These are phyloP conservation scores for Cephus nigrinus DNA, from an alignment of 2,888 invertebrate species.

Conservation along the genomic window DNA sequence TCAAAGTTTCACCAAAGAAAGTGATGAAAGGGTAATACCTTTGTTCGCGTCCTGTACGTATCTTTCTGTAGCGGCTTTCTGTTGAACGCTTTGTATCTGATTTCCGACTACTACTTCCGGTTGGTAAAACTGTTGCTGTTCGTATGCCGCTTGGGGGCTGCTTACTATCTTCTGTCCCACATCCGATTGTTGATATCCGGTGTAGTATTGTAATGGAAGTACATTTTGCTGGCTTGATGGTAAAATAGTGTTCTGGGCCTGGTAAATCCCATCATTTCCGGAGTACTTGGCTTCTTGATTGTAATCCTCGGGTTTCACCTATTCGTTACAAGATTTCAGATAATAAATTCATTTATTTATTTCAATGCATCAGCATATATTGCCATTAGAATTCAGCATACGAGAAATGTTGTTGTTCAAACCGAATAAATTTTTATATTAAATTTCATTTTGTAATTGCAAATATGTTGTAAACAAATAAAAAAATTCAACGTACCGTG, in stretches of 20 bases:
- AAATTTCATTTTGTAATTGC: background rate
- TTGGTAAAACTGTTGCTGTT: constrained; percentile 46
- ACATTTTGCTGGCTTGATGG: constrained; percentile 23
- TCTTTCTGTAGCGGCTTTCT: constrained; percentile 48
- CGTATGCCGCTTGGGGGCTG: constrained; percentile 27
- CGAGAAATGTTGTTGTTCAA: background rate
- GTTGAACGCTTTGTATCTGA: constrained; percentile 50
- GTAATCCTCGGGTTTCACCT: constrained; percentile 38
- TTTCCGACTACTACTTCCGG: constrained; percentile 55
- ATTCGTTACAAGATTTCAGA: background rate
- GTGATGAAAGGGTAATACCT: constrained; percentile 34
- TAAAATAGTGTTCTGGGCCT: constrained; percentile 24
- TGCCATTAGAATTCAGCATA: background rate
- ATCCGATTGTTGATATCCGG: constrained; percentile 37
- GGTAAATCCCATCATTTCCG: constrained; percentile 39
- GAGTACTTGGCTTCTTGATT: constrained; percentile 39
- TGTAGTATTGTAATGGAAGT: constrained; percentile 30
- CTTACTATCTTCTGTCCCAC: constrained; percentile 25
- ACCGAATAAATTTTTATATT: background rate
- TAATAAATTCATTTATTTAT: background rate
- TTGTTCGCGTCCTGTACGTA: constrained; percentile 39
- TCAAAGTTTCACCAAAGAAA: background rate
- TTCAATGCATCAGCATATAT: background rate
- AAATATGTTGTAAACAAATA: background rate
- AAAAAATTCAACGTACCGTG: constrained; percentile 11